Evolutionary conservation across 2,113 vertebrate genomes (phyloP).

Genomic region (Callopanchax toddi): DNA sequence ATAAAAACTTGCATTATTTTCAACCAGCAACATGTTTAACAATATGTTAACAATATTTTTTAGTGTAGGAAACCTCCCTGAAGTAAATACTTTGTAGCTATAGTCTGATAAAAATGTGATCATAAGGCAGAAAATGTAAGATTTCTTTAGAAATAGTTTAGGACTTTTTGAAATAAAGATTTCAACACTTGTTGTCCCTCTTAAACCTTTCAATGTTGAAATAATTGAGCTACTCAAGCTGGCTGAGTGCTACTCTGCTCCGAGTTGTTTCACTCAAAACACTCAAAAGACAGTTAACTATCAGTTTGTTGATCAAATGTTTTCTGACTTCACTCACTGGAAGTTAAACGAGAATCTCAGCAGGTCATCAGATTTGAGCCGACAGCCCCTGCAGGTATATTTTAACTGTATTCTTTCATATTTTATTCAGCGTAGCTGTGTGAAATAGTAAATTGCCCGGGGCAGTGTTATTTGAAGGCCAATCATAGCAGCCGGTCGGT

Average conservation of each 20-base stretch:
- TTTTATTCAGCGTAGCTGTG: constrained; percentile 27
- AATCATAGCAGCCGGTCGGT: constrained; percentile 35
- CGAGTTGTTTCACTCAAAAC: neutral
- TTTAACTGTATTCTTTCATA: constrained; percentile 36
- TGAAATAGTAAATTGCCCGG: constrained; percentile 34
- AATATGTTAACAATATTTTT: no score
- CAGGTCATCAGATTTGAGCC: constrained; percentile 16
- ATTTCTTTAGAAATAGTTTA: neutral
- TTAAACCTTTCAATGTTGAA: neutral
- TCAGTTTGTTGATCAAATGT: constrained; percentile 16
- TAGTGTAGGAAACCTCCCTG: no score
- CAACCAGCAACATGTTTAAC: no score
- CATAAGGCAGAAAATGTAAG: neutral
- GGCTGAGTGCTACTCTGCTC: neutral
- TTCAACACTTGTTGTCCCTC: neutral
- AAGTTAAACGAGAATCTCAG: constrained; percentile 5
- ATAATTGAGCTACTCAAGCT: neutral
- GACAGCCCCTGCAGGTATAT: constrained; percentile 12
- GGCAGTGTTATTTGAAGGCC: constrained; percentile 58
- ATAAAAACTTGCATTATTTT: no score
- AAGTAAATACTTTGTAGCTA: no score
- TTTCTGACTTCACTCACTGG: constrained; percentile 12
- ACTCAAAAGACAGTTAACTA: neutral
- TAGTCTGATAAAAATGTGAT: neutral
- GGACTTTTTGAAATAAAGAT: neutral